Evolutionary conservation across 2,888 invertebrate species (phyloP).

Genomic region (Perithous albicinctus): DNA sequence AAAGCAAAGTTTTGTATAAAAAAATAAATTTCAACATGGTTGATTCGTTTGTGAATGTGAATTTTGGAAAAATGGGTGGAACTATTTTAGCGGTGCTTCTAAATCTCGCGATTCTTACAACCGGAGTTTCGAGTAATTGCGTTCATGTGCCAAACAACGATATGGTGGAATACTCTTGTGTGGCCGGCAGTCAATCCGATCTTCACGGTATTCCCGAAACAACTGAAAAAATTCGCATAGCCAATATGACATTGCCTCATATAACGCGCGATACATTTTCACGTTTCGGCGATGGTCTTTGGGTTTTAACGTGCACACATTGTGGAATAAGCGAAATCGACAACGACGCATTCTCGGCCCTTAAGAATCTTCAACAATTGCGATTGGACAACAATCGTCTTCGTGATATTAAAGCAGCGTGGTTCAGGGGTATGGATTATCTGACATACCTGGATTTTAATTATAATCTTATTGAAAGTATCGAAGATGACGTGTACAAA

Average conservation of each 20-base stretch:
- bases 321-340: conserved; percentile 80
- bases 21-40: not conserved
- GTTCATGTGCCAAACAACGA: conserved; percentile 74
- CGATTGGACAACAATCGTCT: conserved; percentile 79
- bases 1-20: not conserved
- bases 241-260: conserved; percentile 74
- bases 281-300: conserved; percentile 76
- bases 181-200: conserved; percentile 76
- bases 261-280: conserved; percentile 75
- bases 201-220: conserved; percentile 72
- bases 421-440: conserved; percentile 76
- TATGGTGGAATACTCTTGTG: conserved; percentile 78
- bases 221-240: conserved; percentile 77
- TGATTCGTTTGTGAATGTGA: not conserved
- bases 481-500: conserved; percentile 78
- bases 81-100: conserved; percentile 57
- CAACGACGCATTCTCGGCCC: conserved; percentile 74
- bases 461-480: conserved; percentile 77
- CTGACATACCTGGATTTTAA: conserved; percentile 81
- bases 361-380: conserved; percentile 79
- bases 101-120: conserved; percentile 61
- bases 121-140: conserved; percentile 73
- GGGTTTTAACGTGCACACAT: conserved; percentile 78
- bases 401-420: conserved; percentile 73
- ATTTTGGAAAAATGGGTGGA: conserved; percentile 69